These are phyloP conservation scores for Rotaria macrura DNA, from an alignment of 2,888 invertebrate species.

Conservation along the genomic window DNA sequence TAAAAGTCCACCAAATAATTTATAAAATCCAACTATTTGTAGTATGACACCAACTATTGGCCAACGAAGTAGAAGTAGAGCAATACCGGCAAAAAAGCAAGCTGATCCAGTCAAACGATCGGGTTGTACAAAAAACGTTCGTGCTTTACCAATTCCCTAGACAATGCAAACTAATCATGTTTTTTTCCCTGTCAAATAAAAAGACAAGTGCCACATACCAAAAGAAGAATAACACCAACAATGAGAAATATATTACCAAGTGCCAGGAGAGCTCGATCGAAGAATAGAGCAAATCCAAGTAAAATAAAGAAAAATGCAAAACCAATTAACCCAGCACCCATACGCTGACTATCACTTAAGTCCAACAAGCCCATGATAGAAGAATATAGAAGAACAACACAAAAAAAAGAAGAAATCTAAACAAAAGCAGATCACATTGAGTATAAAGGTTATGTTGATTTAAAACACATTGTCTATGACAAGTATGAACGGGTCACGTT, in stretches of 20 bases:
- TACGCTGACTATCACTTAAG: slow-evolving; percentile 6
- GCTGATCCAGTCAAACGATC: background rate
- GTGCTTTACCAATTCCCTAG: background rate
- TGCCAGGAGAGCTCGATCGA: background rate
- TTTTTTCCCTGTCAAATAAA: background rate
- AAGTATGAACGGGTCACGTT: background rate
- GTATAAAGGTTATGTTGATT: background rate
- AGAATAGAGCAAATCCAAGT: background rate
- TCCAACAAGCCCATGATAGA: background rate
- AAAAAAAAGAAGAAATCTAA: background rate
- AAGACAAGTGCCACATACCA: background rate
- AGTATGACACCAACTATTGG: slow-evolving; percentile 6
- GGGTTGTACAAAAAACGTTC: background rate
- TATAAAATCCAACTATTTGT: slow-evolving; percentile 9
- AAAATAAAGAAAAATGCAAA: slow-evolving; percentile 7
- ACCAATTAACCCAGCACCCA: background rate
- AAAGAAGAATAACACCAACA: background rate
- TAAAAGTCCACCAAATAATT: slow-evolving; percentile 4
- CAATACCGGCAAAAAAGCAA: slow-evolving; percentile 10
- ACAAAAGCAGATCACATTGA: background rate
- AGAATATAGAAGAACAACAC: too few relatives aligned
- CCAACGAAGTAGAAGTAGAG: slow-evolving; percentile 2
- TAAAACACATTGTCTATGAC: background rate
- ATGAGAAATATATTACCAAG: slow-evolving; percentile 21
- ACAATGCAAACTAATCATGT: background rate